These are phyloP conservation scores for Phaethornis superciliosus DNA, from an alignment of 2,113 vertebrate species.

Conservation along the genomic window DNA sequence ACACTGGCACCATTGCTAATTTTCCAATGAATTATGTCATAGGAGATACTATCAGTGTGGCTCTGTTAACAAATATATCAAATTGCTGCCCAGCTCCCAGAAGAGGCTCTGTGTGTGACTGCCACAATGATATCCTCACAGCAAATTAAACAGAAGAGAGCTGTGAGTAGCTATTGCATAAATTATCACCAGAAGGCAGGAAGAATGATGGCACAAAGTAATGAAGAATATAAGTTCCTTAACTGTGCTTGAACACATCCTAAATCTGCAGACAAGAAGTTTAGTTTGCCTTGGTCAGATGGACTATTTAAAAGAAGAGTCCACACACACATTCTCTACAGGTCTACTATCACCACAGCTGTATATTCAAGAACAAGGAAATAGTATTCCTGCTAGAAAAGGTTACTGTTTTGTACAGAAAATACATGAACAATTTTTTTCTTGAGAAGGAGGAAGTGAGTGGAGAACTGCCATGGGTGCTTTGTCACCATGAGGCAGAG, in stretches of 20 bases:
- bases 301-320: not conserved
- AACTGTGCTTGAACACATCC: not conserved
- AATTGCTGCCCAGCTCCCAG: not conserved
- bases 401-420: not conserved
- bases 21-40: not conserved
- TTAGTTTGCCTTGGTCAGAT: not conserved
- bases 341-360: too few relatives aligned
- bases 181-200: not conserved
- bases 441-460: not conserved
- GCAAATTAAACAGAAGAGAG: not conserved
- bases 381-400: not conserved
- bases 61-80: not conserved
- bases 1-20: not conserved
- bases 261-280: not conserved
- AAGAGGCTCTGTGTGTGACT: not conserved
- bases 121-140: not conserved
- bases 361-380: not conserved
- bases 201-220: not conserved
- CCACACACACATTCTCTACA: accelerated
- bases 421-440: not conserved
- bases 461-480: not conserved
- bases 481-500: not conserved
- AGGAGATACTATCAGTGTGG: not conserved
- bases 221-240: not conserved
- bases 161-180: not conserved